Conservation (phyloP, 2,113 vertebrate species). For the Petrocephalus microphthalmus region DNA sequence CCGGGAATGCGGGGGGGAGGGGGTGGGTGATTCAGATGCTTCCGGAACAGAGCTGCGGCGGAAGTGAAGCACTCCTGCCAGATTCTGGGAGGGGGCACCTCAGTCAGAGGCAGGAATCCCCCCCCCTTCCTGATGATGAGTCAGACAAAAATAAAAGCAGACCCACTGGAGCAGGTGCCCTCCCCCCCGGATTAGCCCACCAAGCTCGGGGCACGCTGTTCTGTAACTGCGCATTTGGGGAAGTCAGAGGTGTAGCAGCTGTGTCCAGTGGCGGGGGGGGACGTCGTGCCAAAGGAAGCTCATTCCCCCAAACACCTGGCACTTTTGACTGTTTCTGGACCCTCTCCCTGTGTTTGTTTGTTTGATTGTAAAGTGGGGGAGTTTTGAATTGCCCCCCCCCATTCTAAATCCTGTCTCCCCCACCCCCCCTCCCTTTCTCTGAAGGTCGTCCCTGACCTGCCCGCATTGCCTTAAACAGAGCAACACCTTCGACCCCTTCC, state of each 20-base stretch:
- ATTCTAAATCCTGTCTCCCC: background rate
- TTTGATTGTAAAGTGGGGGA: background rate
- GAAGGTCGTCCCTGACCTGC: constrained; percentile 88
- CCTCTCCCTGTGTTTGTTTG: background rate
- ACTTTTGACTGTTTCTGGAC: no score
- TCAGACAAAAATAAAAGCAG: background rate
- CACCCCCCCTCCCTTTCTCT: background rate
- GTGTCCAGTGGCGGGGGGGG: no score
- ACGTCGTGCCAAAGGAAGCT: no score
- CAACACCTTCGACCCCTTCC: constrained; percentile 72
- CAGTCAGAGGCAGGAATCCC: background rate
- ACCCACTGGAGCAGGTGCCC: background rate
- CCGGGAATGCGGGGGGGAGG: background rate
- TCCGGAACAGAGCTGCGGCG: background rate
- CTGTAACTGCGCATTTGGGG: no score
- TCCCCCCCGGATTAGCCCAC: background rate
- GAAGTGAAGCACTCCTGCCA: background rate
- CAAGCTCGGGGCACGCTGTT: no score
- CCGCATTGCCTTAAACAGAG: constrained; percentile 93
- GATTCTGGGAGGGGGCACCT: background rate
- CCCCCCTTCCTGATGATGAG: background rate
- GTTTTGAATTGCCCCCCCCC: background rate
- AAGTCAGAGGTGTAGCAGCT: no score
- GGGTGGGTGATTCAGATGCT: background rate
- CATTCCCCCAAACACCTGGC: no score